Conservation (phyloP, 2,888 invertebrate genomes). For the Leptinotarsa rubiginosa region DNA sequence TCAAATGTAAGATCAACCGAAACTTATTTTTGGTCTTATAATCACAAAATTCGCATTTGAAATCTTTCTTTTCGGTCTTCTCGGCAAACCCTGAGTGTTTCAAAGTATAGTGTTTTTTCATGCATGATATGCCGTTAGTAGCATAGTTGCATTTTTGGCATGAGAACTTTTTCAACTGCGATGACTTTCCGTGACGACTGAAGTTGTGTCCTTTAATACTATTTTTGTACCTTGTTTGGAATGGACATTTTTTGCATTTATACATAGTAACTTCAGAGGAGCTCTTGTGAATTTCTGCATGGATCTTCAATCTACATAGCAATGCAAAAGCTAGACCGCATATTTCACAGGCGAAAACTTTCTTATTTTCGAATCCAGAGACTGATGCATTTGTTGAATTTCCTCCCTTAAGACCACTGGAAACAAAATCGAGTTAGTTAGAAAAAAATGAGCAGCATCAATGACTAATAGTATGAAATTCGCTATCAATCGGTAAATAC, state of each 20-base stretch:
- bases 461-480: too few species aligned
- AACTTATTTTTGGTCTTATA: not conserved
- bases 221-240: not conserved
- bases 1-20: not conserved
- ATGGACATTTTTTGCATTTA: not conserved
- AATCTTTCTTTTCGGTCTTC: not conserved
- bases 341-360: not conserved
- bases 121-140: not conserved
- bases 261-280: not conserved
- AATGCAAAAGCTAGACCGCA: not conserved
- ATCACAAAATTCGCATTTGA: not conserved
- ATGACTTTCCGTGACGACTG: not conserved
- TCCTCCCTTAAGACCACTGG: not conserved
- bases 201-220: not conserved
- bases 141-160: constrained; percentile 8
- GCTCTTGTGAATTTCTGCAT: not conserved
- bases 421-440: not conserved
- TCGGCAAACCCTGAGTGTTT: not conserved
- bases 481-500: too few species aligned
- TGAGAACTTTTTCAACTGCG: constrained; percentile 1
- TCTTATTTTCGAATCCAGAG: not conserved
- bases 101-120: not conserved
- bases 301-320: not conserved
- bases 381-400: not conserved
- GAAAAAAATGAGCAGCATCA: too few species aligned